Base-by-base conservation (phyloP, 2,797 vertebrate genomes). In the Smutsia gigantea region DNA sequence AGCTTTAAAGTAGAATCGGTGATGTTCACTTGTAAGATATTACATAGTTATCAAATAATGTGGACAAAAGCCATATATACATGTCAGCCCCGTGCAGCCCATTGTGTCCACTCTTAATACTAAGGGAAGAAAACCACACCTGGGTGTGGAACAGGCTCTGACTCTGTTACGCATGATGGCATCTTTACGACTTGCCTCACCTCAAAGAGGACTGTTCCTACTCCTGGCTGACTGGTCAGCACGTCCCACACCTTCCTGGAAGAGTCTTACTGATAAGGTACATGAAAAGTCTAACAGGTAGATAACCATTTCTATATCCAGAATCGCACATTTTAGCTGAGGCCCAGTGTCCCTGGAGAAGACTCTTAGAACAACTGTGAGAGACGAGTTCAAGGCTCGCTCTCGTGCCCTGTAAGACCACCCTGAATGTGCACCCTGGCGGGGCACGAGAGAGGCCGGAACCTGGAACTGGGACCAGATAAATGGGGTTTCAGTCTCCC, bases 401-500 rank as follows among this genome's bases (percentile, higher is more conserved):
- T 63, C n/a, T 3, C 7, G 1, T 31, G 55, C 37, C 46, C 14
- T 9, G 12, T 1, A 5, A 46, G 31, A 34, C 17, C n/a, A 27
- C 23, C n/a, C 12, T 42, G 53, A 75, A 57, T 0, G 2, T 7
- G 39, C 39, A 4, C 9, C 25, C 42, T 34, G 25, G 11, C 17
- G 64, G 49, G 19, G 9, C 29, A 42, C 0, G 14, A 49, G 27
- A 66, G 57, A 9, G 25, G 5, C 23, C 0, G 0, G 49, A 12
- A 7, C 42, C 31, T 2, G 9, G 14, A 72, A 34, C 3, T 6
- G 3, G 19, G 51, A 39, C 79, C 64, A 27, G 17, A 77, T 10
- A 55, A 31, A 7, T 1, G 2, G 13, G 51, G 27, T 34, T n/a
- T 42, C 37, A 9, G 51, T 21, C 10, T 61, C 61, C 72, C 29